Conservation (phyloP, 2,113 vertebrate species). For the Tragelaphus imberbis region DNA sequence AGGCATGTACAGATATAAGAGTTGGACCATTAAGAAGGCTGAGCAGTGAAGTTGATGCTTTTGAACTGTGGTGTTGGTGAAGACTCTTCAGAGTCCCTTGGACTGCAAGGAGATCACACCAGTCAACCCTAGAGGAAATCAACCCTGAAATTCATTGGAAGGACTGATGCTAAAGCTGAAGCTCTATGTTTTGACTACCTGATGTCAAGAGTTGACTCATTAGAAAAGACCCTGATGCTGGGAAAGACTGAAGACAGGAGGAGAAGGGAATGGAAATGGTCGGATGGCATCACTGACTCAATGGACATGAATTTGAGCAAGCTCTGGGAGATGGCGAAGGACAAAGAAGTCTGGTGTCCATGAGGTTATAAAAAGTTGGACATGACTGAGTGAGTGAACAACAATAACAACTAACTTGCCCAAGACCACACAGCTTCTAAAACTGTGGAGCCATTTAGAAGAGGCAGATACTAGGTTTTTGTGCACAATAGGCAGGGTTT, state of each 20-base stretch:
- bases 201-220: neutral
- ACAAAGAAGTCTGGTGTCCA: neutral
- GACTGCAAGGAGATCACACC: neutral
- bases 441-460: neutral
- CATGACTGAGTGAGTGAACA: neutral
- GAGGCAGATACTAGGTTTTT: neutral
- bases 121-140: neutral
- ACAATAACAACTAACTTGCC: neutral
- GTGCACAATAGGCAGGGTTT: neutral
- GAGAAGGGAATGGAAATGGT: neutral
- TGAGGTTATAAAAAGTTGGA: neutral
- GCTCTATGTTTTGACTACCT: neutral
- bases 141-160: neutral
- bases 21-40: neutral
- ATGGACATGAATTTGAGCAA: neutral
- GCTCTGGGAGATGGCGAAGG: neutral
- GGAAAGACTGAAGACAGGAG: neutral
- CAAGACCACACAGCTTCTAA: neutral
- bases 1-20: neutral
- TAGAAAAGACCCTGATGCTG: neutral
- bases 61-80: neutral
- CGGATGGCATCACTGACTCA: neutral
- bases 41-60: neutral
- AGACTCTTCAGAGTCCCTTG: neutral
- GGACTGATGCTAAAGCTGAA: neutral